phyloP scores from a whole-genome alignment of 2,113 vertebrate species.

The Collichthys lucidus region DNA sequence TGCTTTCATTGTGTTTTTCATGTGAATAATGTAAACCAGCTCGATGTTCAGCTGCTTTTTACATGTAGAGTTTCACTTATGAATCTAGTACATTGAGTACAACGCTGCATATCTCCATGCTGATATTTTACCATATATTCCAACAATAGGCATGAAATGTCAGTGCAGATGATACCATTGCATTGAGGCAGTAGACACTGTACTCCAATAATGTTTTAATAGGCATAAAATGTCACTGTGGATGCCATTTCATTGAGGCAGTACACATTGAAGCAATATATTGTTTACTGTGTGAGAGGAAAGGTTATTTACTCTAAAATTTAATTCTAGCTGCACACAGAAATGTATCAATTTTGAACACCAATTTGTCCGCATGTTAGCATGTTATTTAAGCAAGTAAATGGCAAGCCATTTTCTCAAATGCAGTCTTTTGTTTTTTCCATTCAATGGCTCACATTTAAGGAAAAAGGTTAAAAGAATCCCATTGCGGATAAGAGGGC shows the following conservation, averaged over 20 bases:
- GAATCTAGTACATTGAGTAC: background rate
- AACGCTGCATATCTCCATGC: background rate
- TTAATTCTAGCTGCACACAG: too few relatives aligned
- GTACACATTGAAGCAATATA: too few relatives aligned
- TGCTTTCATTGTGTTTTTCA: background rate
- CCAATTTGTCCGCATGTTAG: background rate
- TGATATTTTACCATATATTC: background rate
- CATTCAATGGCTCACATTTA: background rate
- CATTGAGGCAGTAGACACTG: too few relatives aligned
- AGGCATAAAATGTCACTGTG: too few relatives aligned
- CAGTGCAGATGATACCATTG: background rate
- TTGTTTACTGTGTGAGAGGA: background rate
- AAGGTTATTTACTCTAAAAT: background rate
- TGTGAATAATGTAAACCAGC: slow-evolving; percentile 31
- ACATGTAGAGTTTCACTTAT: background rate
- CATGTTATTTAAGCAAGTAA: background rate
- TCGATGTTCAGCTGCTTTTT: background rate
- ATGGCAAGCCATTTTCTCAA: background rate
- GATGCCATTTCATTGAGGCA: too few relatives aligned
- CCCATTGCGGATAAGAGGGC: background rate
- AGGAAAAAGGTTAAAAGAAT: slow-evolving; percentile 20
- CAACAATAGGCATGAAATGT: background rate
- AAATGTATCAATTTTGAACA: too few relatives aligned
- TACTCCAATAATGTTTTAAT: too few relatives aligned
- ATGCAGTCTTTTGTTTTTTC: background rate